Percentiles rank a stretch among this genome's conserved stretches.
Conservation (phyloP, 2,888 invertebrate genomes). For the Lasioglossum lativentre region DNA sequence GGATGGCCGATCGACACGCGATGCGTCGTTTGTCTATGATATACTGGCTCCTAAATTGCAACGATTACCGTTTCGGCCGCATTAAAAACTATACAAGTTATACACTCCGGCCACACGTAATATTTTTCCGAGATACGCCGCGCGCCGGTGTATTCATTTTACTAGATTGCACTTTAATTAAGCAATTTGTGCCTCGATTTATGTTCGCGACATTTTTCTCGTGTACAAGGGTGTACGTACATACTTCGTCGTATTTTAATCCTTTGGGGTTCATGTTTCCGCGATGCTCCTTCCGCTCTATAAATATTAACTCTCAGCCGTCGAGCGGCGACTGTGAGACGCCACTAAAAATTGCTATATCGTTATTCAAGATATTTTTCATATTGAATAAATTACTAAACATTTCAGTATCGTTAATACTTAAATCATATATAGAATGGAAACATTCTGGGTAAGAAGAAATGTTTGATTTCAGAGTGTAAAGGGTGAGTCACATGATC, state of each 20-base stretch:
- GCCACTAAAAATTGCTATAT: too few species aligned
- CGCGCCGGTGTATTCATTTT: not conserved
- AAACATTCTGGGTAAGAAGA: too few species aligned
- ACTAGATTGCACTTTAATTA: not conserved
- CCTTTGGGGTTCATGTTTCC: not conserved
- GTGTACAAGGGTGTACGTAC: not conserved
- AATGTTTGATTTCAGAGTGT: too few species aligned
- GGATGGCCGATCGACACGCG: constrained; percentile 36
- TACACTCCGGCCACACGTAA: not conserved
- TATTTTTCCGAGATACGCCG: not conserved
- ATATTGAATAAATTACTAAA: too few species aligned
- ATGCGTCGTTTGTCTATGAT: constrained; percentile 7
- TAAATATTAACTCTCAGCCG: too few species aligned
- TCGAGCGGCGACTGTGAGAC: too few species aligned
- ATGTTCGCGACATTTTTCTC: not conserved
- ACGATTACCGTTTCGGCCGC: not conserved
- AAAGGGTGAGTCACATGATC: too few species aligned
- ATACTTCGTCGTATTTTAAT: not conserved
- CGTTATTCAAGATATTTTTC: too few species aligned
- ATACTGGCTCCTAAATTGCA: not conserved
- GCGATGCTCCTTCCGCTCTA: not conserved
- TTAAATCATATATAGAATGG: too few species aligned
- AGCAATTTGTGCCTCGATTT: not conserved
- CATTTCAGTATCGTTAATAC: too few species aligned
- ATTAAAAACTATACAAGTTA: not conserved